A percentile compares a stretch with the other conserved stretches of the same genome.
phyloP scores from a whole-genome alignment of 2,888 invertebrate genomes.

The Metellina segmentata region DNA sequence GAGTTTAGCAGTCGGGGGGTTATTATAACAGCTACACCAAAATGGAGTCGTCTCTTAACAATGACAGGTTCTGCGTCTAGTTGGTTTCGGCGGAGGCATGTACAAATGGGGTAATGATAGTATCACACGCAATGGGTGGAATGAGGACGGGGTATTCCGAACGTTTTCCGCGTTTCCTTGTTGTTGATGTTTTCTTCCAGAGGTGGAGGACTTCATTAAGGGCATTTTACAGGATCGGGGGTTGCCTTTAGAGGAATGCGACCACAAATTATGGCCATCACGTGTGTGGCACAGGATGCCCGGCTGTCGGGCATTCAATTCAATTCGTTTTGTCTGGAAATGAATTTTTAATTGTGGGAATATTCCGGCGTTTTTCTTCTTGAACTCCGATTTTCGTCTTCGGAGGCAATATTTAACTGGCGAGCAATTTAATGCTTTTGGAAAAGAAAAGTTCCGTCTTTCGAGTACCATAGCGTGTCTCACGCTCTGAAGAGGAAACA shows the following conservation, averaged over 20 bases:
- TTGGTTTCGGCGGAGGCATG: conserved; percentile 49
- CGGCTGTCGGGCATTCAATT: no score
- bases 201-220: conserved; percentile 10
- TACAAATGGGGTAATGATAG: conserved; percentile 75
- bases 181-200: not conserved
- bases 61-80: conserved; percentile 61
- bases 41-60: conserved; percentile 70
- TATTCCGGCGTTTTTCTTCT: no score
- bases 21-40: conserved; percentile 19
- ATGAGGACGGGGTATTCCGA: not conserved
- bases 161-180: conserved; percentile 34
- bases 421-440: no score
- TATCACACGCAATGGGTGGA: conserved; percentile 22
- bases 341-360: no score
- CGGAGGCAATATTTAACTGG: no score
- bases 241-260: not conserved
- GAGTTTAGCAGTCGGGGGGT: conserved; percentile 18
- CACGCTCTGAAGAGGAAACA: no score
- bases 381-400: no score
- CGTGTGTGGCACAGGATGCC: not conserved
- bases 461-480: no score
- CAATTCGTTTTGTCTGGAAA: no score
- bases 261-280: not conserved
- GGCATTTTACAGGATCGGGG: not conserved
- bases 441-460: no score